These are phyloP conservation scores for Blastobasis lacticolella DNA, from an alignment of 2,888 invertebrate genomes.

Conservation along the genomic window DNA sequence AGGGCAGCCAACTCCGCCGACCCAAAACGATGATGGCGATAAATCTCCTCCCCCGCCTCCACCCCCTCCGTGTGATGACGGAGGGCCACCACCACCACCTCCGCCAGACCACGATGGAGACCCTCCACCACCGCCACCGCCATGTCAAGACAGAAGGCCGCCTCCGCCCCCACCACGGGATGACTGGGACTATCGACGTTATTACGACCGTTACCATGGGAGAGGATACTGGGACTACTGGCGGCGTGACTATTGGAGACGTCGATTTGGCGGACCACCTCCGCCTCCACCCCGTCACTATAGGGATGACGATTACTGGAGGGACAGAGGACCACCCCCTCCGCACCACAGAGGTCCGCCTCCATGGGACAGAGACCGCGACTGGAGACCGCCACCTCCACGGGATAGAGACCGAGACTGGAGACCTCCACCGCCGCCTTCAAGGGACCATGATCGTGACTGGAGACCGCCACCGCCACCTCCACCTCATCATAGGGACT, in stretches of 20 bases:
- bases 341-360: too few species aligned
- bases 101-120: constrained; percentile 3
- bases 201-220: too few species aligned
- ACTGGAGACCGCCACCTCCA: too few species aligned
- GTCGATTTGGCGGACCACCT: not conserved
- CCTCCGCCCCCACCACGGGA: constrained; percentile 11
- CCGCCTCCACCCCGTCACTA: not conserved
- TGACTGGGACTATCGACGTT: not conserved
- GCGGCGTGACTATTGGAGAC: too few species aligned
- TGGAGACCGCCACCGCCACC: constrained; percentile 3
- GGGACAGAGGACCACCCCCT: not conserved
- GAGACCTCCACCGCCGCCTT: not conserved
- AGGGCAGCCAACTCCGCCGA: not conserved
- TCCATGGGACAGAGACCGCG: too few species aligned
- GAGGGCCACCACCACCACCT: constrained; percentile 13
- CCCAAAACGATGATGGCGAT: constrained; percentile 6
- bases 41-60: constrained; percentile 11
- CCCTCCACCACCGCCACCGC: constrained; percentile 8
- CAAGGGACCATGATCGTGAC: not conserved
- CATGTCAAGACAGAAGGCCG: constrained; percentile 2
- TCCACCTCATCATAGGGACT: not conserved
- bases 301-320: not conserved
- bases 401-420: not conserved
- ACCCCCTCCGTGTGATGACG: constrained; percentile 8
- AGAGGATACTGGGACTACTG: too few species aligned